Evolutionary conservation across 2,888 invertebrate genomes (phyloP).

Genomic region (Lasioglossum calceatum): DNA sequence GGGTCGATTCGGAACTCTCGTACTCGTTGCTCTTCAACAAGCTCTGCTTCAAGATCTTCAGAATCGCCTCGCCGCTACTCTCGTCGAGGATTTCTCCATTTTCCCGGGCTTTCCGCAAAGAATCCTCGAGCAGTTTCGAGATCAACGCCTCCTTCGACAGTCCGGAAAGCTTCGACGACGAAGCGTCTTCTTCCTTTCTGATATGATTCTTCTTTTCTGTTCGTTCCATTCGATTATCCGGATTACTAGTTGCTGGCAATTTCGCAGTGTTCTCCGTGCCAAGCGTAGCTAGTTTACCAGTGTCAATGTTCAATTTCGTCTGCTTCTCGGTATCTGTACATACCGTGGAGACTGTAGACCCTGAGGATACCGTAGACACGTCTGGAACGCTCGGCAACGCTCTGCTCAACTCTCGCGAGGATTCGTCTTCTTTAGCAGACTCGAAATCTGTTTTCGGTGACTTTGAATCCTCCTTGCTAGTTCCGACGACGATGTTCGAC

Average conservation of each 20-base stretch:
- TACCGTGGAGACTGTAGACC: not conserved
- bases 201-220: constrained; percentile 31
- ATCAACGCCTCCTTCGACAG: constrained; percentile 79
- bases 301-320: constrained; percentile 30
- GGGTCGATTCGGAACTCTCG: constrained; percentile 77
- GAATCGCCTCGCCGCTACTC: constrained; percentile 81
- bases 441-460: not conserved
- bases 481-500: constrained; percentile 81
- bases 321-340: constrained; percentile 39
- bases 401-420: not conserved
- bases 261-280: constrained; percentile 24
- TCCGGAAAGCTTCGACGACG: constrained; percentile 36
- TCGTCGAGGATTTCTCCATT: constrained; percentile 81
- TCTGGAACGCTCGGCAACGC: not conserved
- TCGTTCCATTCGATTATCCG: constrained; percentile 27
- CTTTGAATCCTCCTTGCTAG: constrained; percentile 44
- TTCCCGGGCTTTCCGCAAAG: constrained; percentile 79
- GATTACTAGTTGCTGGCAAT: not conserved
- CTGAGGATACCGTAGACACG: not conserved
- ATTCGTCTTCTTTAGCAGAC: constrained; percentile 9
- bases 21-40: constrained; percentile 79
- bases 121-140: constrained; percentile 81
- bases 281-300: not conserved
- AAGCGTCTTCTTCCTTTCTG: constrained; percentile 49
- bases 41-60: constrained; percentile 82